These are phyloP conservation scores for Drosophila pseudoananassae DNA, from an alignment of 1,140 invertebrate species.

Conservation along the genomic window DNA sequence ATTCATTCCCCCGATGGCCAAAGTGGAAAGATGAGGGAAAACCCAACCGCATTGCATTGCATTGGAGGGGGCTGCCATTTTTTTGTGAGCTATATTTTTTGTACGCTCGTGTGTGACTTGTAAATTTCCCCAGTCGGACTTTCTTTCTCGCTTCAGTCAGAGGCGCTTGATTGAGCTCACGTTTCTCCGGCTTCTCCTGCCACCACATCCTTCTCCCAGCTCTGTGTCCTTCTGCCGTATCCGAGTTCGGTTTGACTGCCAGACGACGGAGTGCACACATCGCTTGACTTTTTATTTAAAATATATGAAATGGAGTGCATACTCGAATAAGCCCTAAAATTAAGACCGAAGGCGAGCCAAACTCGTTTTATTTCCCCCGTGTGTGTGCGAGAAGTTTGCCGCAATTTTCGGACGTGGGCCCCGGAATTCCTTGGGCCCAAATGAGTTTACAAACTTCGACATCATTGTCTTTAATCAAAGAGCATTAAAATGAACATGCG, in stretches of 20 bases:
- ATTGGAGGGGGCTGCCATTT: constrained; percentile 1
- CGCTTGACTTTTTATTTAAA: constrained; percentile 59
- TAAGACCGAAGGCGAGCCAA: constrained; percentile 36
- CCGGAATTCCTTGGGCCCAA: constrained; percentile 35
- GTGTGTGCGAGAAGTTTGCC: constrained; percentile 30
- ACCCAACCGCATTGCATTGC: constrained; percentile 22
- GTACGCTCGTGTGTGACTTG: constrained; percentile 63
- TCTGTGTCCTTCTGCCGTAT: constrained; percentile 5
- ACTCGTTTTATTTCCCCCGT: constrained; percentile 68
- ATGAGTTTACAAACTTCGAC: constrained; percentile 42
- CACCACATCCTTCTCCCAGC: constrained; percentile 2
- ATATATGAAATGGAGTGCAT: constrained; percentile 45
- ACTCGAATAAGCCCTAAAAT: constrained; percentile 62
- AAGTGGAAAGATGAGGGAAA: constrained; percentile 23
- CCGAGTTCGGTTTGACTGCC: constrained; percentile 43
- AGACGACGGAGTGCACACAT: constrained; percentile 41
- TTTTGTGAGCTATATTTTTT: constrained; percentile 41
- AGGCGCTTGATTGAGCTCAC: constrained; percentile 77
- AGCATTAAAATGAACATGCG: constrained; percentile 50
- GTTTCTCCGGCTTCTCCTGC: constrained; percentile 44
- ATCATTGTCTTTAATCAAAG: constrained; percentile 64
- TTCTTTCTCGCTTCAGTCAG: constrained; percentile 37
- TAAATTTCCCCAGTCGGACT: constrained; percentile 75
- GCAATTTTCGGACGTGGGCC: constrained; percentile 67
- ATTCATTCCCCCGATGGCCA: constrained; percentile 40